These are phyloP conservation scores for Nowickia ferox DNA, from an alignment of 2,888 invertebrate species.

Conservation along the genomic window DNA sequence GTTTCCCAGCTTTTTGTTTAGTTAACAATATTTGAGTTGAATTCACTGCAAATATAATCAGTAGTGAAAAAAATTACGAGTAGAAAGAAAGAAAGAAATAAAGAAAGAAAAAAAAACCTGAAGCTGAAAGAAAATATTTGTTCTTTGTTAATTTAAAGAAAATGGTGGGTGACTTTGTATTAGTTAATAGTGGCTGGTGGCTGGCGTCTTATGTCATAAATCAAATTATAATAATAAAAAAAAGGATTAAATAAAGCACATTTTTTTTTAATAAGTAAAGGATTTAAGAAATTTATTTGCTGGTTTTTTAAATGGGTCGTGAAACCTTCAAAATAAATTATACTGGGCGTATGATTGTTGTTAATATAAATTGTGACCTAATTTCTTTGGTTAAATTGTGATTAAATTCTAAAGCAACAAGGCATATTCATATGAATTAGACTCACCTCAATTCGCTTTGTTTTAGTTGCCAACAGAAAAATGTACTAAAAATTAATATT, in stretches of 20 bases:
- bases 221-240: not conserved
- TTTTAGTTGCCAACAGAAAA: no score
- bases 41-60: conserved; percentile 64
- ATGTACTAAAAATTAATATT: no score
- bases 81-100: no score
- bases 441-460: no score
- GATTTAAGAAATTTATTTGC: not conserved
- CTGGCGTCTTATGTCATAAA: conserved; percentile 3
- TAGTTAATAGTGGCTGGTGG: conserved; percentile 4
- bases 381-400: no score
- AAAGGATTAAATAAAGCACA: not conserved
- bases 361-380: not conserved
- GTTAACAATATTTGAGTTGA: conserved; percentile 62
- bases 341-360: not conserved
- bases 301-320: not conserved
- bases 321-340: no score
- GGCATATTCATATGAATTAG: no score
- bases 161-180: conserved; percentile 17
- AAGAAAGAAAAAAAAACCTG: conserved; percentile 1
- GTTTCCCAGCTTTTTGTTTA: conserved; percentile 29
- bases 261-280: not conserved
- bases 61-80: conserved; percentile 8
- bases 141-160: conserved; percentile 40
- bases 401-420: no score
- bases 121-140: conserved; percentile 34